Evolutionary conservation across 2,888 invertebrate species (phyloP), one percentile per base, ranked within the genome.

Genomic region (Bombylius discolor): DNA sequence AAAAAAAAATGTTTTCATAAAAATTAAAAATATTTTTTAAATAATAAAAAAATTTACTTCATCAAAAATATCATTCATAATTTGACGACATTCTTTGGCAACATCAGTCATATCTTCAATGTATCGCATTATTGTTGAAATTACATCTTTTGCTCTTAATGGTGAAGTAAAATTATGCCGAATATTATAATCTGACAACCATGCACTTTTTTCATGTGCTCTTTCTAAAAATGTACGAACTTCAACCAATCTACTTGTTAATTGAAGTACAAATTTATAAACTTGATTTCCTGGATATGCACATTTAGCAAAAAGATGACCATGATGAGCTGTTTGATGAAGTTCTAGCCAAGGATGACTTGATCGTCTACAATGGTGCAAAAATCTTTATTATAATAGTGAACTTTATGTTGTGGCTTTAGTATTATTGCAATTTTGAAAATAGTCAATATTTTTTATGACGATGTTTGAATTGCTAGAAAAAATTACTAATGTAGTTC

Each of bases 121-220:
- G 59, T 84, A 69, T 61, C 79, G 70, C 51, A 80, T 73, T 62
- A 79, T 75, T 62, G 79, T 80, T 33, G 70, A 68, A 53, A 79
- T 79, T 53, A 82, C 67, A 61, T 84, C 82, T 49, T 81, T 81
- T 2, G 87, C 76, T 50, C 86, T 77, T 55, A 80, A 67, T 1
- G 84, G 83, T 53, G 83, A 81, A 60, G 83, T 81, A 66, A 83
- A 86, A 65, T 83, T 82, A 63, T 81, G 80, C n/a, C 79, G 73
- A 6, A 84, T 75, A 67, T 85, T 84, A 68, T 84, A 87, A 39
- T 80, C 77, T 32, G 85, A 84, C 76, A 87, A 77, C 86, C 86
- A 87, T 39, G 83, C 75, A 63, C 70, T 73, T 49, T 68, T 67
- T 14, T 67, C 67, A 1, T 67, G 64, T 2, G 71, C 68, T 56